Evolutionary conservation across 2,113 vertebrate species (phyloP), one percentile per base, ranked within the genome.

Genomic region (Chaetops frenatus): DNA sequence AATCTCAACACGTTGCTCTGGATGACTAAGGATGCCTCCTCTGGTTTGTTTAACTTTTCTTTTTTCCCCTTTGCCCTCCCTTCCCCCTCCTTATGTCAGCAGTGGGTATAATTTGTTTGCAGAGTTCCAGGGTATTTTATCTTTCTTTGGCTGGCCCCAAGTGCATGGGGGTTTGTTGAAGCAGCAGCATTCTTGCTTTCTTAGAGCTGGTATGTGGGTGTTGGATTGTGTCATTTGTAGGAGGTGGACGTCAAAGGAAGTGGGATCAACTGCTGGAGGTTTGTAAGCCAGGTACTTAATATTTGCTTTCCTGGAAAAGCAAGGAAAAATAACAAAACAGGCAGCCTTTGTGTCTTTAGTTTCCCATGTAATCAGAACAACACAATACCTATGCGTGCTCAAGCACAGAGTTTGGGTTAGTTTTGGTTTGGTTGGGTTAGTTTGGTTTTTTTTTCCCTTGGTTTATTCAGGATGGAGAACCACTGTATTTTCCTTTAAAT

Each of bases 301-400:
- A 82, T 74, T 95, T 96, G 81, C 90, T 91, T 98, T 97, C 94
- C 77, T 81, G 78, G 95, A 95, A 94, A 96, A 93, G 86, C 42
- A 78, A 82, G 77, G 35, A 66, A 95, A 97, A 92, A 23, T 29
- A 86, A 62, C 44, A 91, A 45, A 81, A 61, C 33, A 78, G 45
- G 35, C 61, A 85, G 60, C 28, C 29, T 96, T 84, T 95, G 27
- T 83, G 70, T 62, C 65, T 86, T 72, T 57, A 57, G 47, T 67
- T 82, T 60, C 79, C 17, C 3, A 2, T 66, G 35, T 35, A 81
- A 71, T 90, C 80, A 79, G 71, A 76, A 38, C 51, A 69, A 53
- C 38, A 76, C 24, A 61, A 60, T 70, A 50, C 29, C 57, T 65
- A 3, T 31, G 15, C 0, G 0, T 76, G 53, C 58, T 81, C 44